Percentiles rank a stretch among this genome's conserved stretches.
Conservation (phyloP, 2,797 vertebrate species). For the Dendrocincla fuliginosa region DNA sequence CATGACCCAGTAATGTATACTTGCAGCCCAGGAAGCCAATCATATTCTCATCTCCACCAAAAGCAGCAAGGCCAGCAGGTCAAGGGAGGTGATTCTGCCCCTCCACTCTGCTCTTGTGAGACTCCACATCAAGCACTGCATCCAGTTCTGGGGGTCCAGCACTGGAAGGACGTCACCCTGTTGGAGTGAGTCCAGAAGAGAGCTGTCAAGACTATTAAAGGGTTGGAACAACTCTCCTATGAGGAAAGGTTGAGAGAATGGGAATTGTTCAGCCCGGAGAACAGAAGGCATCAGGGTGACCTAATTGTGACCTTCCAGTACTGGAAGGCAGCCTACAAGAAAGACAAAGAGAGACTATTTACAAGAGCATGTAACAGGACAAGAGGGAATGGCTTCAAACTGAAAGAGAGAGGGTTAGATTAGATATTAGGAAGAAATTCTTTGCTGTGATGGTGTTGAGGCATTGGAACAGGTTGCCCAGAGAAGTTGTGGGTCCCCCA, state of each 20-base stretch:
- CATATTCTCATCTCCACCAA: not conserved
- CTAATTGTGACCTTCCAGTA: not conserved
- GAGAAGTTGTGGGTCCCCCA: not conserved
- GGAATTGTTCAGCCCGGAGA: not conserved
- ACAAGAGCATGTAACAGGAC: not conserved
- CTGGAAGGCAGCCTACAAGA: not conserved
- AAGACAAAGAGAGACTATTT: not conserved
- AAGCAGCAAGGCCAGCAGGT: not conserved
- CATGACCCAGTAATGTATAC: too few species aligned
- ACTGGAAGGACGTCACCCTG: not conserved
- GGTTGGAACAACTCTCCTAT: not conserved
- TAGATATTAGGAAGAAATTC: not conserved
- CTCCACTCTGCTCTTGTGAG: not conserved
- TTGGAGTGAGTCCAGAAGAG: not conserved
- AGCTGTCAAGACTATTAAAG: not conserved
- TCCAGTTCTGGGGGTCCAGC: not conserved
- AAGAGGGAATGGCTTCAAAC: not conserved
- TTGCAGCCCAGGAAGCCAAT: not conserved
- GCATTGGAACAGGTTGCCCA: not conserved
- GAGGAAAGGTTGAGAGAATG: not conserved
- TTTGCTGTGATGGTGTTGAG: not conserved
- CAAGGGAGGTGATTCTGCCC: not conserved
- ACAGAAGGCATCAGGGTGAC: not conserved
- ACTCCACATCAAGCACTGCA: too few species aligned
- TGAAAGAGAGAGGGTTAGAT: not conserved